These are phyloP conservation scores for Brachionus sp. DNA, from an alignment of 1,140 invertebrate genomes.

Conservation along the genomic window DNA sequence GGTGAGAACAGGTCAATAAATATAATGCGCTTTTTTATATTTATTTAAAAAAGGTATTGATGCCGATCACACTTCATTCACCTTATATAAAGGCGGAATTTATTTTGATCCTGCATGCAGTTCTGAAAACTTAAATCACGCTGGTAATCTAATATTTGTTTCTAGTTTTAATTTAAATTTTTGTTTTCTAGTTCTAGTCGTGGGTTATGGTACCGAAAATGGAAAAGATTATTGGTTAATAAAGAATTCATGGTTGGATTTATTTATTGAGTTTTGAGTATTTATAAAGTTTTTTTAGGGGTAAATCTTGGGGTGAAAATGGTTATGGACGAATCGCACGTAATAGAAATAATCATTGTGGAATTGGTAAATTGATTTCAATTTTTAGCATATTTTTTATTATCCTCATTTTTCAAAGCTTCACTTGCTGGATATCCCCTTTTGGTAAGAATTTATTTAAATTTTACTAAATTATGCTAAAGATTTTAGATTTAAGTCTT, in stretches of 20 bases:
- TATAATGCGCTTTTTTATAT: neutral
- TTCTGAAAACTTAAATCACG: slow-evolving; percentile 73
- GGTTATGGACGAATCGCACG: slow-evolving; percentile 85
- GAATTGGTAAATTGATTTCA: slow-evolving; percentile 68
- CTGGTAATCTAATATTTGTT: slow-evolving; percentile 62
- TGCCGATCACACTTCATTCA: slow-evolving; percentile 24
- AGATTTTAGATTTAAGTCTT: neutral
- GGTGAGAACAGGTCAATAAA: neutral
- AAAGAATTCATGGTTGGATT: slow-evolving; percentile 43
- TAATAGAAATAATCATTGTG: slow-evolving; percentile 80
- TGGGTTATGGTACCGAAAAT: slow-evolving; percentile 78
- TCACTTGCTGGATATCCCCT: slow-evolving; percentile 40
- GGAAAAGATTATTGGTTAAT: slow-evolving; percentile 66
- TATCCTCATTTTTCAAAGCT: neutral
- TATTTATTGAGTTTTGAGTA: neutral
- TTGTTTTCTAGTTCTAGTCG: slow-evolving; percentile 58
- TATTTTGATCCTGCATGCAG: slow-evolving; percentile 82
- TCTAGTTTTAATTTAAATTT: neutral
- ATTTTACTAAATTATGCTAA: neutral
- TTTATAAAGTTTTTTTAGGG: slow-evolving; percentile 63
- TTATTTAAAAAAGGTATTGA: slow-evolving; percentile 1
- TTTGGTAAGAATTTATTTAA: neutral
- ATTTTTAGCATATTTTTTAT: neutral
- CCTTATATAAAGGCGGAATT: slow-evolving; percentile 67
- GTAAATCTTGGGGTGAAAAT: slow-evolving; percentile 72